These are phyloP conservation scores for Nerophis ophidion DNA, from an alignment of 2,113 vertebrate genomes.

Conservation along the genomic window DNA sequence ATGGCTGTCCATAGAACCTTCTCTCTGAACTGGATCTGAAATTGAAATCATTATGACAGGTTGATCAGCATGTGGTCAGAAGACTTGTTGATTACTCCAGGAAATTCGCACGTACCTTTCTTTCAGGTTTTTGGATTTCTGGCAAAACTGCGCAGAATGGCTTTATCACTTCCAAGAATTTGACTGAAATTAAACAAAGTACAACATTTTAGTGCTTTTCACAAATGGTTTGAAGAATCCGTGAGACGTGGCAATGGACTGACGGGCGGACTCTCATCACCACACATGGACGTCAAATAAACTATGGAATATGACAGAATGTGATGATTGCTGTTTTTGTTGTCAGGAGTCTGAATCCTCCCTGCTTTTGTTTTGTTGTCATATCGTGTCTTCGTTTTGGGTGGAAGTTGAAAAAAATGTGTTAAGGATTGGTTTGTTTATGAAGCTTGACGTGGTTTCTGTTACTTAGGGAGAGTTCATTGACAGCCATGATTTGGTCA, in stretches of 20 bases:
- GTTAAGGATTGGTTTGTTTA: no score
- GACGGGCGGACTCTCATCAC: constrained; percentile 19
- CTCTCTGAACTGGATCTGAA: constrained; percentile 97
- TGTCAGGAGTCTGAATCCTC: no score
- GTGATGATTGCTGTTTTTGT: no score
- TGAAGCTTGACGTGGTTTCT: no score
- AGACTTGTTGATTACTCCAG: background rate
- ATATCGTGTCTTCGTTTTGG: no score
- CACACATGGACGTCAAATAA: background rate
- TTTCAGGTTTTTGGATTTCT: constrained; percentile 96
- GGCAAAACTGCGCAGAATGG: constrained; percentile 97
- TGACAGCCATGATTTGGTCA: no score
- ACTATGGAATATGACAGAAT: no score
- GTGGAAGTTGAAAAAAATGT: no score
- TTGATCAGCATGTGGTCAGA: background rate
- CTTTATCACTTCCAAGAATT: constrained; percentile 98
- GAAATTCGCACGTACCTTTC: constrained; percentile 76
- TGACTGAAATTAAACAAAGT: constrained; percentile 74
- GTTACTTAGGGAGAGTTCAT: no score
- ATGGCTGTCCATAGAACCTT: constrained; percentile 99
- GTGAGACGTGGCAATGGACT: constrained; percentile 51
- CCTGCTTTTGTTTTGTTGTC: no score
- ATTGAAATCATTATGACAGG: background rate
- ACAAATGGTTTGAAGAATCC: background rate
- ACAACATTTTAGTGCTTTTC: background rate